phyloP scores from a whole-genome alignment of 2,888 invertebrate genomes.

The Phortica magna region DNA sequence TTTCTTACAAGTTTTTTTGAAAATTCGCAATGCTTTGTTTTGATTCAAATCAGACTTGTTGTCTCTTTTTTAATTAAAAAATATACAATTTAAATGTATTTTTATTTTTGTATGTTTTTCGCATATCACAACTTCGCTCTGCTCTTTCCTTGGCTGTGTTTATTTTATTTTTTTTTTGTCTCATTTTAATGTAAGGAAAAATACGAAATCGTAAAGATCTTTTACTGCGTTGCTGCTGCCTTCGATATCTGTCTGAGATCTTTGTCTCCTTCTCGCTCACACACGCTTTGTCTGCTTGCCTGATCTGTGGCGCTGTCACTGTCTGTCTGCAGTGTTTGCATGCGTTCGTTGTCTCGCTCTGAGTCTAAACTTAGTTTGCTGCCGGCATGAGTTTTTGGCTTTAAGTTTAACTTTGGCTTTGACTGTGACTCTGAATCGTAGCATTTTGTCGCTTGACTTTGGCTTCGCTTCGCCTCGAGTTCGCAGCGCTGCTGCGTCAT shows the following conservation, averaged over 20 bases:
- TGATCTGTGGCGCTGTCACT: neutral
- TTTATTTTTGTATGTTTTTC: slow-evolving; percentile 20
- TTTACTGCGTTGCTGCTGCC: slow-evolving; percentile 61
- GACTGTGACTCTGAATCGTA: slow-evolving; percentile 10
- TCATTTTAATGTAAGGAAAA: neutral
- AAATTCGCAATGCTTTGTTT: slow-evolving; percentile 28
- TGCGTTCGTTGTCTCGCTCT: neutral
- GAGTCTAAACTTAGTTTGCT: neutral
- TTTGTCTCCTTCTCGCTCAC: slow-evolving; percentile 22
- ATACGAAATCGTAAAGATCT: slow-evolving; percentile 65
- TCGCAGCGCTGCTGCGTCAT: slow-evolving; percentile 10
- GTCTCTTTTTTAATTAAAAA: slow-evolving; percentile 38
- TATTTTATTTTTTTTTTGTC: neutral
- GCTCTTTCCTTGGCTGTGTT: neutral
- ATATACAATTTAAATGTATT: neutral
- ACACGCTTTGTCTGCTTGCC: slow-evolving; percentile 29
- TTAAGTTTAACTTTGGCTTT: neutral
- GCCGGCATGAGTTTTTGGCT: neutral
- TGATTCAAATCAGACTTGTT: slow-evolving; percentile 10
- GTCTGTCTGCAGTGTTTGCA: neutral
- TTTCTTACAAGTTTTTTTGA: too few species aligned
- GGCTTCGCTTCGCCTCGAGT: slow-evolving; percentile 26
- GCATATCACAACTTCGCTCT: neutral
- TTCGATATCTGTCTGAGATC: slow-evolving; percentile 59
- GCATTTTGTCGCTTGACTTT: slow-evolving; percentile 20